Conservation (phyloP, 2,888 invertebrate genomes). For the Lithophane leautieri region DNA sequence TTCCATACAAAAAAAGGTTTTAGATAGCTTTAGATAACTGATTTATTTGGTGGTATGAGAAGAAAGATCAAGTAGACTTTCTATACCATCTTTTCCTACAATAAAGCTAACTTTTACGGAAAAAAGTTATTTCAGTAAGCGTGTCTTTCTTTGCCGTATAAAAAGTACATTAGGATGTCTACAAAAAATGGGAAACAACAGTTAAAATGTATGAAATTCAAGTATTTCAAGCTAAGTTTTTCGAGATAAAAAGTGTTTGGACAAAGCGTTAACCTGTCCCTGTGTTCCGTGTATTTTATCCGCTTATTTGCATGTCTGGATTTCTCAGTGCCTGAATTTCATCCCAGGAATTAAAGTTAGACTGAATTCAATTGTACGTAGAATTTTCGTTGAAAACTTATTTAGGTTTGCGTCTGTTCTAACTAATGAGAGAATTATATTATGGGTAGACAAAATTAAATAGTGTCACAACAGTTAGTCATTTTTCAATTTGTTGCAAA, state of each 20-base stretch:
- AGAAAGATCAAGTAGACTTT: neutral
- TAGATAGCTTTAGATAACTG: neutral
- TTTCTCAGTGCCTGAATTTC: slow-evolving; percentile 41
- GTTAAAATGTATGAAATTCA: slow-evolving; percentile 50
- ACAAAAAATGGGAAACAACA: slow-evolving; percentile 16
- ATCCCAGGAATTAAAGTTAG: slow-evolving; percentile 41
- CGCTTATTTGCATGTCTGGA: slow-evolving; percentile 55
- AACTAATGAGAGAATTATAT: neutral
- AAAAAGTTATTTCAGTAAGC: slow-evolving; percentile 23
- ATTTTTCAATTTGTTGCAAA: neutral
- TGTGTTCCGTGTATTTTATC: slow-evolving; percentile 50
- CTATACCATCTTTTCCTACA: neutral
- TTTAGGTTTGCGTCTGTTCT: neutral
- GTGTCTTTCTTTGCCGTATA: slow-evolving; percentile 1
- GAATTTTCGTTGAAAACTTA: slow-evolving; percentile 15
- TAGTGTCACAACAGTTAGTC: neutral
- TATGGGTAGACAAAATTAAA: neutral
- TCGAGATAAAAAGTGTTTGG: slow-evolving; percentile 51
- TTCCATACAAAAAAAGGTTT: neutral
- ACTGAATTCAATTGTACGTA: slow-evolving; percentile 25
- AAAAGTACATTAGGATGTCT: slow-evolving; percentile 20
- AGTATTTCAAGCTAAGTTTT: slow-evolving; percentile 42
- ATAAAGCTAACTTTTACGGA: neutral
- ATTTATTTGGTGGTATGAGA: neutral
- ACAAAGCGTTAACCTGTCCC: slow-evolving; percentile 50